Conservation (phyloP, 2,797 vertebrate genomes). For the Neosalanx taihuensis region DNA sequence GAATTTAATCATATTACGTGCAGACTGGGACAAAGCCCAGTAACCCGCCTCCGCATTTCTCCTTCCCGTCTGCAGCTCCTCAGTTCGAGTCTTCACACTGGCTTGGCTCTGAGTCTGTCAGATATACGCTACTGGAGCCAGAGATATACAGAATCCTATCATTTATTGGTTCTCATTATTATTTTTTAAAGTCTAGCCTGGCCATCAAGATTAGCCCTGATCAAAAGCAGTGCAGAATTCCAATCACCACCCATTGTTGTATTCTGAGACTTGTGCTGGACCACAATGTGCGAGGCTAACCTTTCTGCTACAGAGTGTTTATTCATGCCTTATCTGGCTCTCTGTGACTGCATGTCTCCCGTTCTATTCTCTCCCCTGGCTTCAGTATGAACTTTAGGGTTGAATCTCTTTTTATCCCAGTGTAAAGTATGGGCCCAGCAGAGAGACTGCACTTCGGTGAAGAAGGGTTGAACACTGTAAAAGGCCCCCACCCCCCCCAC, state of each 20-base stretch:
- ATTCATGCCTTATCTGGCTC: slow-evolving; percentile 16
- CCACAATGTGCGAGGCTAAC: slow-evolving; percentile 27
- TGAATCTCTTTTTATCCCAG: slow-evolving; percentile 32
- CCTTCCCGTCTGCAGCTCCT: not conserved
- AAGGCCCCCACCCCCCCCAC: slow-evolving; percentile 15
- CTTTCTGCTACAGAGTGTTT: slow-evolving; percentile 36
- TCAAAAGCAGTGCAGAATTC: slow-evolving; percentile 37
- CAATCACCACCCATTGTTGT: slow-evolving; percentile 31
- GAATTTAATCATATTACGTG: slow-evolving; percentile 47
- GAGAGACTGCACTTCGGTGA: slow-evolving; percentile 23
- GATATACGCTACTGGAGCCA: not conserved
- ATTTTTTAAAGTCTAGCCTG: slow-evolving; percentile 19
- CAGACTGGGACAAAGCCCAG: slow-evolving; percentile 16
- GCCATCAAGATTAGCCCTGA: slow-evolving; percentile 38
- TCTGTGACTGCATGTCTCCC: slow-evolving; percentile 17
- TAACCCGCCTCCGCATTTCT: slow-evolving; percentile 19
- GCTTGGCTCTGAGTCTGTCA: not conserved
- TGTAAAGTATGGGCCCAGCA: slow-evolving; percentile 14
- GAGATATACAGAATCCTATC: not conserved
- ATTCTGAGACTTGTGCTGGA: slow-evolving; percentile 20
- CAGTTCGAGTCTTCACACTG: not conserved
- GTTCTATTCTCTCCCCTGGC: slow-evolving; percentile 9
- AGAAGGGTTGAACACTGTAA: slow-evolving; percentile 13
- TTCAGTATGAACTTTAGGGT: slow-evolving; percentile 31
- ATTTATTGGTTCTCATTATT: not conserved